Evolutionary conservation across 1,140 invertebrate genomes (phyloP), one percentile per base, ranked within the genome.

Genomic region (Mycetomoellerius zeteki): DNA sequence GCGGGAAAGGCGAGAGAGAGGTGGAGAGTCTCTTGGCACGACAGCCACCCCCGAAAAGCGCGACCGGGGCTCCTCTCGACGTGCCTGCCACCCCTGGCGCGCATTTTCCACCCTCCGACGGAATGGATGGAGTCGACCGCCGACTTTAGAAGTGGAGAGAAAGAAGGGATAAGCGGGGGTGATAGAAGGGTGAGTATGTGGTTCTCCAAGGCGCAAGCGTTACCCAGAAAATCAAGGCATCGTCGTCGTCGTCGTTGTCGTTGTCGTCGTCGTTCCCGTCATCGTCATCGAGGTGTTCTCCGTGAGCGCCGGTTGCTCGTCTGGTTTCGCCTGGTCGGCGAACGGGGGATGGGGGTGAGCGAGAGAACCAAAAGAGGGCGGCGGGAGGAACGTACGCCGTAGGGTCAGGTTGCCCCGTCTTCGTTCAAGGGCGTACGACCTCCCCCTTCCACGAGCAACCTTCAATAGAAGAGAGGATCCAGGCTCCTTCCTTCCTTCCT

Each of bases 361-460:
- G 43, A 60, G n/a, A 33, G 21, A 24, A 14, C 7, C 52, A 80
- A 78, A 73, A 67, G 85, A 24, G 10, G 19, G 16, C 21, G 52
- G 37, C 62, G 64, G 86, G 81, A 78, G 86, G 76, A 88, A 89
- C 76, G 90, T 90, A 86, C 88, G 84, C 89, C 88, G 85, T 91
- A 88, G 88, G 92, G 86, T 90, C 91, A 92, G 90, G 90, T 94
- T 93, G 84, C 88, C 77, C 90, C 88, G 87, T 94, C 93, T 93
- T 92, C 92, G 93, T 94, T 94, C 94, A 94, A 94, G 94, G 94
- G 93, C 94, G 94, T 93, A 86, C 92, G 91, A 92, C 90, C 92
- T 88, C 89, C 91, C 91, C 85, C 67, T 88, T 65, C 71, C 73
- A 85, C 81, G 67, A 80, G 85, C 93, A 93, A 91, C 92, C 92